phyloP scores from a whole-genome alignment of 2,888 invertebrate species.

The Norana najaformis region DNA sequence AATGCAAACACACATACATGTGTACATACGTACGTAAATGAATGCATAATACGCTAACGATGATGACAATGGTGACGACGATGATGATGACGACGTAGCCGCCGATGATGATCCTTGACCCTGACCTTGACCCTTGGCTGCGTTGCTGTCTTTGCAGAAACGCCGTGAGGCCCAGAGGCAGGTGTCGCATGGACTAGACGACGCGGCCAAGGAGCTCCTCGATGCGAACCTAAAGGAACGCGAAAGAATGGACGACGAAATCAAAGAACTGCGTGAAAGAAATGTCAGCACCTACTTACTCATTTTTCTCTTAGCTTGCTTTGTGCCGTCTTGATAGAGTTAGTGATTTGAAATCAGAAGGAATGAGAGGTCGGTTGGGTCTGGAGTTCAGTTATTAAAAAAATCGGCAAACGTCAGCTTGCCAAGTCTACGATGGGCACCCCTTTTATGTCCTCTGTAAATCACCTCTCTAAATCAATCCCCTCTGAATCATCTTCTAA shows the following conservation, averaged over 20 bases:
- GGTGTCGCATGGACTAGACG: slow-evolving; percentile 38
- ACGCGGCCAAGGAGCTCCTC: slow-evolving; percentile 40
- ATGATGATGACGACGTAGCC: too few relatives aligned
- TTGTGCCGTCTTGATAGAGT: too few relatives aligned
- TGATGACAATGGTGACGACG: too few relatives aligned
- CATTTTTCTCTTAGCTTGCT: not conserved
- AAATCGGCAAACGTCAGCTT: not conserved
- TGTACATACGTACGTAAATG: too few relatives aligned
- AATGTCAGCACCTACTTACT: slow-evolving; percentile 17
- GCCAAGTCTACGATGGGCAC: not conserved
- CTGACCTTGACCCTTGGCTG: not conserved
- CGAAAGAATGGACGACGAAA: slow-evolving; percentile 42
- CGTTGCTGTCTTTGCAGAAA: slow-evolving; percentile 15
- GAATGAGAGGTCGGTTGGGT: not conserved
- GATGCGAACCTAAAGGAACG: slow-evolving; percentile 39
- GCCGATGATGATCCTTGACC: not conserved
- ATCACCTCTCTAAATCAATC: too few relatives aligned
- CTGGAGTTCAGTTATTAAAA: not conserved
- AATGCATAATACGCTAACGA: too few relatives aligned
- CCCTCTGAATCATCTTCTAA: too few relatives aligned
- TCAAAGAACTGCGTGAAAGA: slow-evolving; percentile 39
- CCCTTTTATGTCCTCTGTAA: too few relatives aligned
- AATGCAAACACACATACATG: too few relatives aligned
- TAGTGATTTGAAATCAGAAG: too few relatives aligned
- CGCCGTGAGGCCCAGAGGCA: slow-evolving; percentile 27